A percentile compares a stretch with the other conserved stretches of the same genome.
Conservation (phyloP, 2,113 vertebrate genomes). For the Sprattus sprattus region DNA sequence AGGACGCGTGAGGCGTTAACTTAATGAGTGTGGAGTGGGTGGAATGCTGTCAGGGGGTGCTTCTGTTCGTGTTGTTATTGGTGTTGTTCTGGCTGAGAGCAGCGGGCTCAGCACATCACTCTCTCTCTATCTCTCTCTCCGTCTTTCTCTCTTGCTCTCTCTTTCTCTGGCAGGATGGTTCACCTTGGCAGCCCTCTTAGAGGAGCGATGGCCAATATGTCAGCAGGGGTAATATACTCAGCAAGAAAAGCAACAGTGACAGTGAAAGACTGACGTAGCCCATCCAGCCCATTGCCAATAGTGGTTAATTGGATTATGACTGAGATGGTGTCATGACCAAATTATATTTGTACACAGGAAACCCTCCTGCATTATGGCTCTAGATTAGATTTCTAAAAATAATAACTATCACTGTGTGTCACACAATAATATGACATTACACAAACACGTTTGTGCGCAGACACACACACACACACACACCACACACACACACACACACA, state of each 20-base stretch:
- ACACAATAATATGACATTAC: not conserved
- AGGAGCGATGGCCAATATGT: not conserved
- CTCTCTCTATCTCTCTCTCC: not conserved
- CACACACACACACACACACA: not conserved
- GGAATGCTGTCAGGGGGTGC: not conserved
- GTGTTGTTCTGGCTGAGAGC: not conserved
- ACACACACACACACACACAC: not conserved
- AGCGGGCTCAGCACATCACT: not conserved
- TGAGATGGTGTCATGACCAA: not conserved
- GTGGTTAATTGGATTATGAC: not conserved
- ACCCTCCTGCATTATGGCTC: not conserved
- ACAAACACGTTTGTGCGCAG: not conserved
- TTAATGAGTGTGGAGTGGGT: not conserved
- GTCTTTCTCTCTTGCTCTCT: not conserved
- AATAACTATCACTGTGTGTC: not conserved
- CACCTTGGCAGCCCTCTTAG: not conserved
- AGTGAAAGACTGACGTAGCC: not conserved
- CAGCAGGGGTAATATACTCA: not conserved
- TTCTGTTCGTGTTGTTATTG: not conserved
- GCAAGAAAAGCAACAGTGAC: not conserved
- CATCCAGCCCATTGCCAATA: not conserved
- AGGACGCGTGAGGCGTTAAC: not conserved
- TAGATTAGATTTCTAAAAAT: not conserved
- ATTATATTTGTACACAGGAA: slow-evolving; percentile 1
- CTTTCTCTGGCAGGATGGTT: not conserved